Percentiles rank a stretch among this genome's conserved stretches.
phyloP scores from a whole-genome alignment of 2,888 invertebrate species.

The Brachylomia viminalis region DNA sequence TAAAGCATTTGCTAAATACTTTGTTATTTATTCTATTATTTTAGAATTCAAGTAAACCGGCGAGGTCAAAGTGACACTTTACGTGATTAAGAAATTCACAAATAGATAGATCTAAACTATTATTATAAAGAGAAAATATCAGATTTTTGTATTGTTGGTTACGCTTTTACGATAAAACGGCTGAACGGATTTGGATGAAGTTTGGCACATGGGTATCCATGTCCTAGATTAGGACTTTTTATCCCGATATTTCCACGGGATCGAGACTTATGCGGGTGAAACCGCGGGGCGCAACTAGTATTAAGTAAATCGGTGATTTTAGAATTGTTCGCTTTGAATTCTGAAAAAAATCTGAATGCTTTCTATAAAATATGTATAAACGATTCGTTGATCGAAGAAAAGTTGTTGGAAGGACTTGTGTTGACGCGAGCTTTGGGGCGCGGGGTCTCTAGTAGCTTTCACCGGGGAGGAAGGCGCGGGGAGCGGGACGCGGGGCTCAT shows the following conservation, averaged over 20 bases:
- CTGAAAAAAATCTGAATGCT: conserved; percentile 28
- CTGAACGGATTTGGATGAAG: no score
- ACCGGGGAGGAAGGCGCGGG: conserved; percentile 42
- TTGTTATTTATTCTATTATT: conserved; percentile 1
- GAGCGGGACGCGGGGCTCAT: conserved; percentile 25
- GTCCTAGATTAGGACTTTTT: no score
- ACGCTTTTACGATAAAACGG: no score
- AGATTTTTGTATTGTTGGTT: no score
- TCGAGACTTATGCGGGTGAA: no score
- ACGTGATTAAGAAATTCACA: conserved; percentile 33
- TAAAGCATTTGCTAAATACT: conserved; percentile 20
- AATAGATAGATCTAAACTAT: conserved; percentile 3
- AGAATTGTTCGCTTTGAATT: conserved; percentile 13
- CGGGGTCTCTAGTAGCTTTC: conserved; percentile 58
- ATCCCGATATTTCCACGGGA: no score
- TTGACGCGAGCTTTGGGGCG: conserved; percentile 42
- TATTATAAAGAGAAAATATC: no score
- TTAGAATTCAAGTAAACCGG: not conserved
- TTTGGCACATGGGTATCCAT: no score
- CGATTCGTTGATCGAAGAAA: conserved; percentile 39
- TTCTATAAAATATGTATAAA: conserved; percentile 54
- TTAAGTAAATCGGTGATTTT: conserved; percentile 14
- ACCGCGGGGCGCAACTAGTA: no score
- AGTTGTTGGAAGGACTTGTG: conserved; percentile 55
- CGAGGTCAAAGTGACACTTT: conserved; percentile 21